phyloP scores from a whole-genome alignment of 2,113 vertebrate species.

The Planiliza haematocheilus region DNA sequence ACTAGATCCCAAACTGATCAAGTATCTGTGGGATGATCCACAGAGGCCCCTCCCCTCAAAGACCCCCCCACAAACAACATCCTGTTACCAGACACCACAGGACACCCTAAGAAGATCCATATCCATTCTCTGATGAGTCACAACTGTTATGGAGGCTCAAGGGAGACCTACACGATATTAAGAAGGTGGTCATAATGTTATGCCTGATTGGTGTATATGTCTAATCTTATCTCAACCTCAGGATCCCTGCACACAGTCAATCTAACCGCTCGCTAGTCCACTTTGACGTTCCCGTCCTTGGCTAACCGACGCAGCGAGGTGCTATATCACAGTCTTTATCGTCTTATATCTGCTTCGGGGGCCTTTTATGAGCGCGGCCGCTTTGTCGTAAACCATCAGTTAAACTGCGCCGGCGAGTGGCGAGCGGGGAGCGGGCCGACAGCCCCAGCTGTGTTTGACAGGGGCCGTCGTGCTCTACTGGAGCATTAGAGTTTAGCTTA shows the following conservation, averaged over 20 bases:
- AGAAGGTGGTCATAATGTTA: too few relatives aligned
- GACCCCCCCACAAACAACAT: too few relatives aligned
- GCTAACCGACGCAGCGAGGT: slow-evolving; percentile 16
- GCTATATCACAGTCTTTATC: slow-evolving; percentile 32
- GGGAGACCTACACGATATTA: too few relatives aligned
- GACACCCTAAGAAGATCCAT: too few relatives aligned
- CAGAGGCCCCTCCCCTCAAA: too few relatives aligned
- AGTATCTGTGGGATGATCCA: too few relatives aligned
- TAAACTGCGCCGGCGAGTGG: slow-evolving; percentile 53
- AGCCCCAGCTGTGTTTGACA: slow-evolving; percentile 52
- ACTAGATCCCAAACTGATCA: too few relatives aligned
- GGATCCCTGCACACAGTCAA: not conserved
- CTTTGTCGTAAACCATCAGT: slow-evolving; percentile 59
- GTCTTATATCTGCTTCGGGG: slow-evolving; percentile 56
- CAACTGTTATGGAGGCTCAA: too few relatives aligned
- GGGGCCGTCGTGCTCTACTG: slow-evolving; percentile 53
- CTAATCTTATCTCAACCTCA: not conserved
- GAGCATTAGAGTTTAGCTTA: slow-evolving; percentile 65
- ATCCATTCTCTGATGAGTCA: too few relatives aligned
- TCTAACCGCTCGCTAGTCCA: not conserved
- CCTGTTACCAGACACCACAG: too few relatives aligned
- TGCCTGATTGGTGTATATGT: too few relatives aligned
- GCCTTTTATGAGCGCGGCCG: slow-evolving; percentile 34
- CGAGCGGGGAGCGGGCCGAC: slow-evolving; percentile 22
- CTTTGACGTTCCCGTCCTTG: slow-evolving; percentile 19